phyloP scores from a whole-genome alignment of 2,888 invertebrate genomes.

The Seira ritae region DNA sequence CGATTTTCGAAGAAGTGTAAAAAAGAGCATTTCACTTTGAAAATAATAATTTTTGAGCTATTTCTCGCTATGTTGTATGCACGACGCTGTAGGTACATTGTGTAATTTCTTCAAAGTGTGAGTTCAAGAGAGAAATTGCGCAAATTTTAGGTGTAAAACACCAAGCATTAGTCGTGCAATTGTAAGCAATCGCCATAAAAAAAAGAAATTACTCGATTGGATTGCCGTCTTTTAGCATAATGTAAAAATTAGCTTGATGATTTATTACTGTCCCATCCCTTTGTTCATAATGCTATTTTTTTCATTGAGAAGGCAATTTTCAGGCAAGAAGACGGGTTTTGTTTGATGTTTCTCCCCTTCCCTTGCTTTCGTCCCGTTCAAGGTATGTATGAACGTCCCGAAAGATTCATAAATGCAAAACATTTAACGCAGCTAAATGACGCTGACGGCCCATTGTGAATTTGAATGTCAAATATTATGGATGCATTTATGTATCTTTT shows the following conservation, averaged over 20 bases:
- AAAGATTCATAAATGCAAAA: neutral
- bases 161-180: neutral
- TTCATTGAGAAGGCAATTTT: neutral
- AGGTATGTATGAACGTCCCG: no score
- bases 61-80: constrained; percentile 16
- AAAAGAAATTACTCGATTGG: neutral
- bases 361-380: neutral
- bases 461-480: constrained; percentile 41
- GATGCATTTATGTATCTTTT: constrained; percentile 3
- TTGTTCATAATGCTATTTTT: neutral
- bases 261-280: constrained; percentile 3
- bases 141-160: constrained; percentile 1
- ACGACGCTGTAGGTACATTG: constrained; percentile 52
- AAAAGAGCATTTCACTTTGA: neutral
- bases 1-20: no score
- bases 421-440: constrained; percentile 21
- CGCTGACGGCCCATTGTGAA: constrained; percentile 23
- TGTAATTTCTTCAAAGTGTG: constrained; percentile 36
- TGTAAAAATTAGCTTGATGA: neutral
- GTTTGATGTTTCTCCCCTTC: constrained; percentile 1
- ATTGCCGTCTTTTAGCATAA: constrained; percentile 1
- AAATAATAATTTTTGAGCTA: constrained; percentile 28
- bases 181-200: neutral
- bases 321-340: neutral
- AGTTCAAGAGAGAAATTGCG: constrained; percentile 9